Conservation (phyloP, 2,113 vertebrate species). For the Ceyx cyanopectus region DNA sequence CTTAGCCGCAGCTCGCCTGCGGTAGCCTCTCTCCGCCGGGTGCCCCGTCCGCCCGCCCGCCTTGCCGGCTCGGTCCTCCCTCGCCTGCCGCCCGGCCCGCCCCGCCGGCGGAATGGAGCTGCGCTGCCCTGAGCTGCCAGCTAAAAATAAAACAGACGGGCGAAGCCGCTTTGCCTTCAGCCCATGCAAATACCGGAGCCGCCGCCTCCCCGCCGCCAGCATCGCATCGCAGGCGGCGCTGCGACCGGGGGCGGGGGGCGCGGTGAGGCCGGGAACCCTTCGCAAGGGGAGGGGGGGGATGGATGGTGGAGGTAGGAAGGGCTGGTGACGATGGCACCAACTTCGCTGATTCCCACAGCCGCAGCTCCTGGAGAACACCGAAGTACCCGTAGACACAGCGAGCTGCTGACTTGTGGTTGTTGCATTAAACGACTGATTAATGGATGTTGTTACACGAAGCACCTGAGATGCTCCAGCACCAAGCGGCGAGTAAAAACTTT, state of each 20-base stretch:
- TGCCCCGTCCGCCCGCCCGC: background rate
- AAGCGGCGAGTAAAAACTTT: background rate
- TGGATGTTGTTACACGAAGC: background rate
- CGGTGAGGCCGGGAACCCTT: background rate
- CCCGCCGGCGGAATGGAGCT: conserved; percentile 26
- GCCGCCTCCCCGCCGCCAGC: background rate
- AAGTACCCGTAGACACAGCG: accelerated
- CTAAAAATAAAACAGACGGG: conserved; percentile 83
- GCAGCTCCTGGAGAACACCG: background rate
- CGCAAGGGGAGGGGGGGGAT: too few species aligned
- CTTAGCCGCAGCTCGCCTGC: conserved; percentile 36
- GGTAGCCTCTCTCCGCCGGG: conserved; percentile 44
- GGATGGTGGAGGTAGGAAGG: too few species aligned
- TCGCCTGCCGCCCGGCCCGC: conserved; percentile 37
- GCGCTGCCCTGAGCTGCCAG: conserved; percentile 37
- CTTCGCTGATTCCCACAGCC: too few species aligned
- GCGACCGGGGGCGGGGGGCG: background rate
- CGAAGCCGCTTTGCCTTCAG: conserved; percentile 57
- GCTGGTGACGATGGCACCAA: too few species aligned
- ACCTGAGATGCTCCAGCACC: too few species aligned
- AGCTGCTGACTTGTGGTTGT: background rate
- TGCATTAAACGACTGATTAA: background rate
- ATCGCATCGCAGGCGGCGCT: background rate
- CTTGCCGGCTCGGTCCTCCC: conserved; percentile 20
- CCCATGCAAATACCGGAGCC: conserved; percentile 68